Evolutionary conservation across 1,140 invertebrate genomes (phyloP), one percentile per base, ranked within the genome.

Genomic region (Anthonomus grandis): DNA sequence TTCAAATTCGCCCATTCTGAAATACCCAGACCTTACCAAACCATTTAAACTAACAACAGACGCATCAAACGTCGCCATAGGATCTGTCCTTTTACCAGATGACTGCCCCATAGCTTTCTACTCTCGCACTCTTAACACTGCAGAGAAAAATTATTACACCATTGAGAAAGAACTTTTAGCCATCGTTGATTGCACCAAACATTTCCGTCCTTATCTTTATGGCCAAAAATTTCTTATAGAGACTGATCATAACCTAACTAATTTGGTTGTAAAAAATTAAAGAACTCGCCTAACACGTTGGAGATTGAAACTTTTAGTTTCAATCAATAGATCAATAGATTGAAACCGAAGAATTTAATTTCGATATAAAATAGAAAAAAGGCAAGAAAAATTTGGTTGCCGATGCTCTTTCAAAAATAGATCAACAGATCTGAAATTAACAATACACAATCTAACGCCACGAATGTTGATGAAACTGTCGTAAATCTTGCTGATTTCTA

Each of bases 201-300:
- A 45, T 45, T 15, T 45, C 6, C 23, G 23, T 45, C n/a, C n/a
- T n/a, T n/a, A n/a, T n/a, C n/a, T n/a, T n/a, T n/a, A n/a, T n/a
- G n/a, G n/a, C n/a, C n/a, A n/a, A n/a, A n/a, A n/a, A n/a, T n/a
- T n/a, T n/a, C n/a, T n/a, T n/a, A n/a, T n/a, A n/a, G n/a, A n/a
- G 18, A 21, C 5, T 21, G 23, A 15, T 21, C 12, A 45, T 45
- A 21, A 21, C 5, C 4, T 8, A 25, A 8, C n/a, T 15, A 45
- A 45, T 21, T 21, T 22, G 42, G 15, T 13, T 13, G 6, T 19
- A 45, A 75, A n/a, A 15, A 8, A 27, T 66, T 72, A 42, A 57
- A 53, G 70, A 47, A n/a, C n/a, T n/a, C n/a, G n/a, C n/a, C 53
- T 75, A 22, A 66, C 76, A 57, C 53, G 64, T 38, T 65, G 76